Evolutionary conservation across 2,797 vertebrate species (phyloP).

Genomic region (Zalophus californianus): DNA sequence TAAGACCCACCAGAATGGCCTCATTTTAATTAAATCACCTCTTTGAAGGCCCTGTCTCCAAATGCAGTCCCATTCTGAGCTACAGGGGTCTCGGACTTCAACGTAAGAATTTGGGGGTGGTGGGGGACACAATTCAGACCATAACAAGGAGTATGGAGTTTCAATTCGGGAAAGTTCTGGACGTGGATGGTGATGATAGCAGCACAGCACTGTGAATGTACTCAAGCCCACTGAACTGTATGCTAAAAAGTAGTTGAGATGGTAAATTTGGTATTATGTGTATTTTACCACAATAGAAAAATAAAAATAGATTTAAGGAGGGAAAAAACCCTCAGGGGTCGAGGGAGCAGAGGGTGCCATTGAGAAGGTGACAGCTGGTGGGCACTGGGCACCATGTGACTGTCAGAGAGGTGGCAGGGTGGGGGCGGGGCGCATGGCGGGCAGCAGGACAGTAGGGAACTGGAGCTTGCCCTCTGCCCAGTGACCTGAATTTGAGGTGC

Average conservation of each 20-base stretch:
- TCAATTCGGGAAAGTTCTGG: not conserved
- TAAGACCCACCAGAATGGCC: not conserved
- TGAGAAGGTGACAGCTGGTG: too few species aligned
- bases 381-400: rapidly evolving
- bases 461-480: not conserved
- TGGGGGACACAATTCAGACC: not conserved
- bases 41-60: not conserved
- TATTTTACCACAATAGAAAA: not conserved
- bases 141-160: too few species aligned
- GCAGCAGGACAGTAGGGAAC: not conserved
- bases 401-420: not conserved
- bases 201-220: not conserved
- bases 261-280: not conserved
- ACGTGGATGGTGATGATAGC: too few species aligned
- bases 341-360: not conserved
- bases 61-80: too few species aligned
- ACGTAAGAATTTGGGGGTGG: not conserved
- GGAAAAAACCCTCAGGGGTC: not conserved
- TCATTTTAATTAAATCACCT: not conserved
- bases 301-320: not conserved
- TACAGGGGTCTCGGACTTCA: not conserved
- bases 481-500: not conserved
- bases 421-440: rapidly evolving
- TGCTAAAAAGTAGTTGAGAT: too few species aligned
- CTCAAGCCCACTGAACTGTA: not conserved